Evolutionary conservation across 2,797 vertebrate genomes (phyloP), one percentile per base, ranked within the genome.

Genomic region (Tenualosa thibaudeaui): DNA sequence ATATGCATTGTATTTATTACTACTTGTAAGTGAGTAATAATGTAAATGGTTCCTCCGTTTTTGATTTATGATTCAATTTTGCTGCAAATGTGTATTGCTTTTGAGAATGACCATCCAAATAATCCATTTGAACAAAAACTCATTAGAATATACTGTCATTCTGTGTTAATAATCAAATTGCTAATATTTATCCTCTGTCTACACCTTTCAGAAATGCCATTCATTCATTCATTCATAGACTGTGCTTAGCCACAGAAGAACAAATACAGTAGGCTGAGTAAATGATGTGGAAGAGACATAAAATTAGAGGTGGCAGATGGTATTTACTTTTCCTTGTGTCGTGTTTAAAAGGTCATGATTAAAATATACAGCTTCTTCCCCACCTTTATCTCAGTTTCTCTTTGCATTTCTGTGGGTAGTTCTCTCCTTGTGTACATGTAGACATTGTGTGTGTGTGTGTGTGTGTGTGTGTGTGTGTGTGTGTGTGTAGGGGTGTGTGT

Each of bases 391-490:
- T 71, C 37, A 6, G 1, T 78, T 43, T 46, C 46, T 43, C 13
- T 43, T 40, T 46, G 15, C 8, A 17, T 43, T 78, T 78, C 71
- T 22, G 17, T 17, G 37, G 15, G 40, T 19, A 46, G 71, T 19
- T 40, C 19, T 71, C 12, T 37, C 4, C 37, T 9, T 10, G 50
- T 50, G 50, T 50, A 7, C 8, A 9, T 50, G 50, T n/a, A n/a
- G n/a, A n/a, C n/a, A n/a, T n/a, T n/a, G n/a, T n/a, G n/a, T n/a
- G n/a, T n/a, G n/a, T n/a, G 81, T 26, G 51, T 81, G 81, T 50
- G 19, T 24, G 43, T 51, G 83, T 51, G 83, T 49, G 60, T 51
- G n/a, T 68, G 83, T 75, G 40, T 49, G 82, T 75, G 62, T 71
- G 46, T 84, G 83, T 43, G 68, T 53, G 37, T 68, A n/a, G n/a